A percentile compares a stretch with the other conserved stretches of the same genome.
Conservation (phyloP, 2,888 invertebrate genomes). For the Odiellus spinosus region DNA sequence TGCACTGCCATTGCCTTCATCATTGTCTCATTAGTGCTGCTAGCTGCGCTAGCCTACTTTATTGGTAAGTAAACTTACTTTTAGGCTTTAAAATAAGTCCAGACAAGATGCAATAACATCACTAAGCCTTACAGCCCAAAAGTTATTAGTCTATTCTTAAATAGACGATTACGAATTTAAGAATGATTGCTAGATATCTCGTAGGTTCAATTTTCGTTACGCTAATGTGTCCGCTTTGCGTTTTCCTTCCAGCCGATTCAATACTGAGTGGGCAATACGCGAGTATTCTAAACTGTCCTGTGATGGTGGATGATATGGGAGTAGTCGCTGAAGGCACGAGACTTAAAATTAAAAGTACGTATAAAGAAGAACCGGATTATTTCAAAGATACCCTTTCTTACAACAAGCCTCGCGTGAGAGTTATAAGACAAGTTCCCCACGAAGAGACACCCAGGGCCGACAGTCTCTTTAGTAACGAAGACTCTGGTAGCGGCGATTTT, state of each 20-base stretch:
- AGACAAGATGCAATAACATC: too few species aligned
- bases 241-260: slow-evolving; percentile 13
- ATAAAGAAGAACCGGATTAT: slow-evolving; percentile 3
- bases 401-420: neutral
- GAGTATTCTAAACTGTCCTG: slow-evolving; percentile 22
- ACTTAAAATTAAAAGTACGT: slow-evolving; percentile 18
- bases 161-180: too few species aligned
- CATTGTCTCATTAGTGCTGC: slow-evolving; percentile 70
- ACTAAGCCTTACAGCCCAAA: too few species aligned
- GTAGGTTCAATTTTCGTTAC: too few species aligned
- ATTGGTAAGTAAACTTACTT: slow-evolving; percentile 50
- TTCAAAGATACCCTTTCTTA: slow-evolving; percentile 1
- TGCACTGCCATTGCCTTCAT: slow-evolving; percentile 87
- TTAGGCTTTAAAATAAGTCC: too few species aligned
- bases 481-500: neutral
- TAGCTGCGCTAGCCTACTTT: slow-evolving; percentile 87
- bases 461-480: slow-evolving; percentile 1
- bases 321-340: slow-evolving; percentile 15
- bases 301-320: slow-evolving; percentile 22
- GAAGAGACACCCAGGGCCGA: slow-evolving; percentile 1
- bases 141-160: too few species aligned
- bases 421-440: neutral
- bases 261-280: slow-evolving; percentile 19
- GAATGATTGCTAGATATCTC: too few species aligned
- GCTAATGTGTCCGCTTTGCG: too few species aligned